Percentiles rank a stretch among this genome's conserved stretches.
Conservation (phyloP, 2,888 invertebrate species). For the Cryptus armator region DNA sequence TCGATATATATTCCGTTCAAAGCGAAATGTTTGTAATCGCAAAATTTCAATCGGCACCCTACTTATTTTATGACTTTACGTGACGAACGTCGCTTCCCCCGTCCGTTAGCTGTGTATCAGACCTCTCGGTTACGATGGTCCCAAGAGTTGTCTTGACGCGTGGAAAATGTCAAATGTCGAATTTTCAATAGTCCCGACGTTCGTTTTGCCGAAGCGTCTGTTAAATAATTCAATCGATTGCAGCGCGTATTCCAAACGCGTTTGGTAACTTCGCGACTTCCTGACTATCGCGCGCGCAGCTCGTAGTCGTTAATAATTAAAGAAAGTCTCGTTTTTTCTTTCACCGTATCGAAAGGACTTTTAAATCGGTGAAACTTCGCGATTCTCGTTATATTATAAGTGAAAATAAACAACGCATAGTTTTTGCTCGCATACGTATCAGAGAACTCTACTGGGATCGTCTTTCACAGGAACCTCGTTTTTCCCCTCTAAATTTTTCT, state of each 20-base stretch:
- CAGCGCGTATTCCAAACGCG: constrained; percentile 48
- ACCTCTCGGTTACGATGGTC: not conserved
- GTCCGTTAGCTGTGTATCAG: constrained; percentile 11
- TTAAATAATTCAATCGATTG: constrained; percentile 63
- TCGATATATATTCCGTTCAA: not conserved
- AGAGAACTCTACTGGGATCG: constrained; percentile 5
- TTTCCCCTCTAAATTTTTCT: constrained; percentile 9
- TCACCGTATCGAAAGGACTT: constrained; percentile 44
- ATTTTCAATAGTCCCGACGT: constrained; percentile 51
- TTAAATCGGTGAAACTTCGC: constrained; percentile 16
- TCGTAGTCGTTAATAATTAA: constrained; percentile 56
- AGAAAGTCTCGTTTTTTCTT: constrained; percentile 28
- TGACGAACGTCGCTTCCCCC: constrained; percentile 35
- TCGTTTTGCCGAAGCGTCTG: constrained; percentile 24
- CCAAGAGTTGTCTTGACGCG: not conserved
- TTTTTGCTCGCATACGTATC: constrained; percentile 4
- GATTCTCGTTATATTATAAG: not conserved
- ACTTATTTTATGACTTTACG: constrained; percentile 7
- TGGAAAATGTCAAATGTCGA: constrained; percentile 55
- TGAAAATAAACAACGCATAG: constrained; percentile 24
- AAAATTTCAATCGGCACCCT: not conserved
- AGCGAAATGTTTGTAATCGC: not conserved
- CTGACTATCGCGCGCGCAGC: constrained; percentile 19
- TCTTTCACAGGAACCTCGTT: constrained; percentile 47
- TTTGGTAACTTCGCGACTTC: constrained; percentile 22